Base-by-base conservation (phyloP, 92 coral and sea anemone species). In the Epizoanthus illoricatus region DNA sequence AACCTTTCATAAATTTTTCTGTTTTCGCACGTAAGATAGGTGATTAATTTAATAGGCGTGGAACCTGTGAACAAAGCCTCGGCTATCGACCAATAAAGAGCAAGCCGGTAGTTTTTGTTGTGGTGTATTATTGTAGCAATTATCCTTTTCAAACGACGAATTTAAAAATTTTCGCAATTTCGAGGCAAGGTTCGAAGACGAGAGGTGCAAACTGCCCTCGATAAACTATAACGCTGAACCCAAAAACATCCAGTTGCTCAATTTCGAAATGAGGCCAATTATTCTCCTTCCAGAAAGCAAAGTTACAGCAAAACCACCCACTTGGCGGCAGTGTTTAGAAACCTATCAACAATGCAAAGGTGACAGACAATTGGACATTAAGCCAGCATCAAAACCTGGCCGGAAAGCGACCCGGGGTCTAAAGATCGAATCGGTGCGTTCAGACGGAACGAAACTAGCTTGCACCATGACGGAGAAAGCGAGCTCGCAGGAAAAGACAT, bases 21-120 rank as follows among this genome's bases (percentile, higher is more conserved):
- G 9, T 78, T 78, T 78, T 78, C 71, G 72, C 82, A 78, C 82
- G 42, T 63, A 78, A 5, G 55, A 70, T 19, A 45, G 82, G 59
- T 78, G 71, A 78, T 78, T 78, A 78, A 21, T 45, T 63, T 63
- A 61, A 76, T 62, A 78, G 82, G 82, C 82, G 82, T 62, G 42
- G 82, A 45, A 18, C 65, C 49, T 78, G 15, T 1, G 72, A 78
- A 78, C 82, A 78, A 78, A 78, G 82, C 82, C 43, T 24, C 82
- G 17, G 71, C 71, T 78, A 45, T 24, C 58, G 28, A 45, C 82
- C 82, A 78, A 78, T 78, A 63, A 78, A 42, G 58, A 78, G 42
- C 43, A 36, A 12, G 82, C 7, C 82, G 82, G 82, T 63, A 21
- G 71, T 63, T 78, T 78, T 78, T 78, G 82, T 78, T 78, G 82